Evolutionary conservation across 2,797 vertebrate genomes (phyloP), one percentile per base, ranked within the genome.

Genomic region (Poeciliopsis paucimaculata): DNA sequence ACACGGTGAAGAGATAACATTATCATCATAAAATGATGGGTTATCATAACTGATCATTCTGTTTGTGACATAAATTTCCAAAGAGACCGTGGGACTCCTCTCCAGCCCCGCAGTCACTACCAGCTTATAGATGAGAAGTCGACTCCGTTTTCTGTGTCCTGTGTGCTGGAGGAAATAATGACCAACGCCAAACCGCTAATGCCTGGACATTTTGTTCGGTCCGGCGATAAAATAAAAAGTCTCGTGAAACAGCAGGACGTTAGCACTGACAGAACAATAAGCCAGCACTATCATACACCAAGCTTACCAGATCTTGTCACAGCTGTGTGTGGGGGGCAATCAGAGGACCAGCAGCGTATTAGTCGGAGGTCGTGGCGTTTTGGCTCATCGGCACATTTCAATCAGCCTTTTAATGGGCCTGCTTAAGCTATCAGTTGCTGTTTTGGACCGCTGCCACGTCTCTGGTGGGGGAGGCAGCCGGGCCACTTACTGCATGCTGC

Each of bases 361-460:
- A 75, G 31, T 28, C 26, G 53, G 7, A 36, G 71, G 80, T 73
- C 34, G 45, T 23, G 11, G 36, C 1, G 2, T 43, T 70, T 74
- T 74, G 46, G 71, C 47, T 57, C 16, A 20, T 41, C 0, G 28
- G 31, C 73, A 47, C 45, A 77, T 73, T 73, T n/a, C 1, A 55
- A 51, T 68, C 23, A 28, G 13, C 49, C 60, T 60, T 60, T 51
- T 77, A 75, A 70, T 66, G 68, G 49, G 20, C 18, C 53, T 41
- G 10, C 47, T 41, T 57, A 13, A 77, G 28, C 57, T 16, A 43
- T 70, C 31, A 31, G 16, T 36, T 57, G 53, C 26, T 68, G 41
- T 46, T 34, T 71, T 1, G 60, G 71, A 45, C 13, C 45, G 46
- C 20, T 36, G 75, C 75, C 55, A 39, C 28, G 66, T 28, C 28